Conservation (phyloP, 1,140 invertebrate species). For the Euglossa dilemma region DNA sequence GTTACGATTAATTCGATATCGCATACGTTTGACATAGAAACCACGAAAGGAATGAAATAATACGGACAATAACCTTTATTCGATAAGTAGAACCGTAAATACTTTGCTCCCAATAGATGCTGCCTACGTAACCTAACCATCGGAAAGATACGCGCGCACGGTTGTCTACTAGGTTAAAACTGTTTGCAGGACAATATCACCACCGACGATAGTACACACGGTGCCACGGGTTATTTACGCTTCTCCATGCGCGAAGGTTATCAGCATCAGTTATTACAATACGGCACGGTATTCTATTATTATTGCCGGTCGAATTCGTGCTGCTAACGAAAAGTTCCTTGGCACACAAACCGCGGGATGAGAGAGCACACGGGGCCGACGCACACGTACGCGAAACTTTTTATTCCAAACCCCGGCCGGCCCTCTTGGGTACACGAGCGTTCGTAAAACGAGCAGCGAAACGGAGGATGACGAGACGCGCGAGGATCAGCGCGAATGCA, state of each 20-base stretch:
- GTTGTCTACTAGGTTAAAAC: background rate
- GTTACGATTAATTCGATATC: no score
- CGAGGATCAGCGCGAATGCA: constrained; percentile 25
- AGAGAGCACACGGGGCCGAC: background rate
- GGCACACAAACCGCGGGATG: background rate
- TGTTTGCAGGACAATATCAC: background rate
- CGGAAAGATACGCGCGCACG: background rate
- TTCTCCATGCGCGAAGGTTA: constrained; percentile 9
- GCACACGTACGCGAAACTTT: background rate
- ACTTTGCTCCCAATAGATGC: background rate
- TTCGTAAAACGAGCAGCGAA: background rate
- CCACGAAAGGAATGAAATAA: background rate
- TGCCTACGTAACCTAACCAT: background rate
- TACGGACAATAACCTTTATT: background rate
- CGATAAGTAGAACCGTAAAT: background rate
- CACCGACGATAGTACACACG: background rate
- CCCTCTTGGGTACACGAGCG: background rate
- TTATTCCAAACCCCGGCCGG: background rate
- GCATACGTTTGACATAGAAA: background rate
- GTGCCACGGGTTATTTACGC: constrained; percentile 6
- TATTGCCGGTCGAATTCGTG: background rate
- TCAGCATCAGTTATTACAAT: constrained; percentile 27
- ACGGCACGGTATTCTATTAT: constrained; percentile 5
- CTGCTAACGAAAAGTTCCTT: constrained; percentile 6
- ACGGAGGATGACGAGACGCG: background rate